Evolutionary conservation across 2,113 vertebrate genomes (phyloP).

Genomic region (Tor tambroides): DNA sequence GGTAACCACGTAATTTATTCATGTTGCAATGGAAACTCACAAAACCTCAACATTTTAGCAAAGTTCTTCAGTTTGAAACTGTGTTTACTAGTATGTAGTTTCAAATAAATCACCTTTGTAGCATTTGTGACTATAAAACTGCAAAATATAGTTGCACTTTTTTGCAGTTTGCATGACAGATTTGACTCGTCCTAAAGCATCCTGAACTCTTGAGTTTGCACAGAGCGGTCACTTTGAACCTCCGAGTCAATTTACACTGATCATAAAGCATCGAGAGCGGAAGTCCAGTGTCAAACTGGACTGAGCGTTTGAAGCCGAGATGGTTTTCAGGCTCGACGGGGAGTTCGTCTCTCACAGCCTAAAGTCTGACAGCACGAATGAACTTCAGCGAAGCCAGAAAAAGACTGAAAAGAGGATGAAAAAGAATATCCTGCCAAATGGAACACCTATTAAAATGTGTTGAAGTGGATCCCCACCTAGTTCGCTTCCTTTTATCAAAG

Average conservation of each 20-base stretch:
- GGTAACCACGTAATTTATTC: no score
- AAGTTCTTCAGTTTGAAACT: no score
- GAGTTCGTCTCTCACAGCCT: slow-evolving; percentile 13
- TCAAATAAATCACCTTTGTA: no score
- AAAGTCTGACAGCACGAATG: slow-evolving; percentile 44
- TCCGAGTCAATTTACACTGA: slow-evolving; percentile 31
- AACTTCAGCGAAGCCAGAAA: slow-evolving; percentile 31
- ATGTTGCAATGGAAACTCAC: no score
- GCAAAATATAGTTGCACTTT: no score
- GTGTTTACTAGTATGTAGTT: no score
- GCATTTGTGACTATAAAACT: no score
- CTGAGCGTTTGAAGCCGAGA: slow-evolving; percentile 24
- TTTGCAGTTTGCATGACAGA: no score
- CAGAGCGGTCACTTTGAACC: slow-evolving; percentile 17
- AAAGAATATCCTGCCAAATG: slow-evolving; percentile 49
- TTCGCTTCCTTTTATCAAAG: slow-evolving; percentile 22
- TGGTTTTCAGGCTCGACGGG: background rate
- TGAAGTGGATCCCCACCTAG: slow-evolving; percentile 18
- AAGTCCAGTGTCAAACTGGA: background rate
- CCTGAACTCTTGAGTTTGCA: background rate
- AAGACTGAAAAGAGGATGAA: slow-evolving; percentile 36
- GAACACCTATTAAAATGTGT: slow-evolving; percentile 58
- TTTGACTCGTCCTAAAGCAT: background rate
- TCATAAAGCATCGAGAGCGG: slow-evolving; percentile 8
- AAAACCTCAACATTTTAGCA: no score